Evolutionary conservation across 2,888 invertebrate species (phyloP), one percentile per base, ranked within the genome.

Genomic region (Dasysyrphus tricinctus): DNA sequence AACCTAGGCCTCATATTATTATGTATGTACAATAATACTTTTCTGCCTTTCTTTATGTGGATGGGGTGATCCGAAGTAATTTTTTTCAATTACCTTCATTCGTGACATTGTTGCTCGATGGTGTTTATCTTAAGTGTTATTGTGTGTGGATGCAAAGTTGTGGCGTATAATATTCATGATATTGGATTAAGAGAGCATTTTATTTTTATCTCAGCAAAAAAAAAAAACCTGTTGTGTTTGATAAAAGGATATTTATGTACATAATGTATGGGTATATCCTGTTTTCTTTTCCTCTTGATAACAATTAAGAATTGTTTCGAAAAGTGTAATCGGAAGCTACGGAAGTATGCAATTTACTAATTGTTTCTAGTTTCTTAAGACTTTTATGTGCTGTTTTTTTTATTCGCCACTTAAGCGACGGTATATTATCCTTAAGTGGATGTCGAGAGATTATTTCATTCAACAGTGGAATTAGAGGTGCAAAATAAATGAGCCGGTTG

Each of bases 1-100:
- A 63, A 83, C 61, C 54, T 63, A 39, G 39, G 54, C n/a, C 6
- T 29, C 67, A 72, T 77, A 56, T 59, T 24, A 24, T 24, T 24
- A 24, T 24, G 24, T 67, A 61, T n/a, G n/a, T n/a, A n/a, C n/a
- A n/a, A n/a, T 59, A 75, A 80, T 70, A 19, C 67, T 42, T 70
- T 24, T 16, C 2, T 49, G 34, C 32, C 49, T 49, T 57, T 44
- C 42, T 16, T 47, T n/a, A 42, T 37, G 19, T 19, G 14, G 19
- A 19, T 67, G 67, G 32, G 1, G 14, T 76, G 65, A 57, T 76
- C 54, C 44, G 29, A 39, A 47, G 81, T 67, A 24, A 74, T 85
- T 70, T 63, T 56, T 85, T 74, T 69, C 69, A 81, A 85, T 85
- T 85, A 81, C 61, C 76, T 12, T 37, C 16, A 47, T 32, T 49